phyloP scores from a whole-genome alignment of 2,888 invertebrate genomes.

The Chaitophorus viminalis region DNA sequence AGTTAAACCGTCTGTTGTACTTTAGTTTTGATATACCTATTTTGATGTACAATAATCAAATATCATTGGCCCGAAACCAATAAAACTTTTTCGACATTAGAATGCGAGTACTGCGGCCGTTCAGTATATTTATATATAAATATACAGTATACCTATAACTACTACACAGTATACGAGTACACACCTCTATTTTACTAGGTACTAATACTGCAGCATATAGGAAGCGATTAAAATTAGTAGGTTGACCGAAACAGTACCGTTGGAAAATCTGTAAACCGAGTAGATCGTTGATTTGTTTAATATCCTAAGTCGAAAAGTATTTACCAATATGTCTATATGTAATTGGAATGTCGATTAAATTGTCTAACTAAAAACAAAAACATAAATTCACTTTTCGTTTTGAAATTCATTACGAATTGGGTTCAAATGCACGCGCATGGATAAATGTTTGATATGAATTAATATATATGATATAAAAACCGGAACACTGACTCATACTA shows the following conservation, averaged over 20 bases:
- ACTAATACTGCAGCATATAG: not conserved
- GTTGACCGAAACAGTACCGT: conserved; percentile 47
- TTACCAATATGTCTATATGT: not conserved
- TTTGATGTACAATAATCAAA: not conserved
- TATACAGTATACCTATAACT: not conserved
- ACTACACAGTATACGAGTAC: too few species aligned
- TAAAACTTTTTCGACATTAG: conserved; percentile 1
- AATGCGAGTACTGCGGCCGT: conserved; percentile 5
- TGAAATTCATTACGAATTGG: not conserved
- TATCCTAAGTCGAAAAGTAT: conserved; percentile 4
- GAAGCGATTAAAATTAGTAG: conserved; percentile 31
- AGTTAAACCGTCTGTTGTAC: not conserved
- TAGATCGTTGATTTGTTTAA: conserved; percentile 2
- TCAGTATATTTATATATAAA: not conserved
- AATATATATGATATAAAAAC: not conserved
- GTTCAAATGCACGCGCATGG: not conserved
- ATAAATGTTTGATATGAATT: not conserved
- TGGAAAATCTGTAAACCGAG: conserved; percentile 44
- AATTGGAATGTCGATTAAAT: not conserved
- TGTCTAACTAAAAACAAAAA: not conserved
- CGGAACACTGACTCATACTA: conserved; percentile 45
- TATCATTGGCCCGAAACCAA: conserved; percentile 24
- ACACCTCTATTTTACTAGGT: not conserved
- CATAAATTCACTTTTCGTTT: conserved; percentile 30
- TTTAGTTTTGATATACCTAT: not conserved